Percentiles rank a stretch among this genome's conserved stretches.
These are phyloP conservation scores for Drosophila simulans DNA, from an alignment of 1,140 invertebrate species.

Conservation along the genomic window DNA sequence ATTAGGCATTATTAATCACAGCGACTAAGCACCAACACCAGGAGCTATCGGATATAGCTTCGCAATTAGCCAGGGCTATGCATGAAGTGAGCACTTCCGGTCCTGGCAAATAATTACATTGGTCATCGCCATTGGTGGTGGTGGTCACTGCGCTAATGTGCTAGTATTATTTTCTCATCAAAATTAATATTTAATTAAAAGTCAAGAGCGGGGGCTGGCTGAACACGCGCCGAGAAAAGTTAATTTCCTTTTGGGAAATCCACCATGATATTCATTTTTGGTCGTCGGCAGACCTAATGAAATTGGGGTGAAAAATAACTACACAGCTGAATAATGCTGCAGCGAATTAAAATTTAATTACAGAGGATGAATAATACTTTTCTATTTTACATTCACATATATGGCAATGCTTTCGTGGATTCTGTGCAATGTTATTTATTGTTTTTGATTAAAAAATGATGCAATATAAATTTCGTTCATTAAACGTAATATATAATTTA, in stretches of 20 bases:
- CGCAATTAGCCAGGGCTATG: conserved; percentile 15
- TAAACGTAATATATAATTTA: no score
- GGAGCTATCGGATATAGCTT: conserved; percentile 21
- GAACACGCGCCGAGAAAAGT: conserved; percentile 26
- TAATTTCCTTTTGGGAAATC: conserved; percentile 12
- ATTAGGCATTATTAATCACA: conserved; percentile 83
- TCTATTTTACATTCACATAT: background rate
- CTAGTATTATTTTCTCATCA: conserved; percentile 69
- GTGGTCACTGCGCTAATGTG: conserved; percentile 56
- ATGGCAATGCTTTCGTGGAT: background rate
- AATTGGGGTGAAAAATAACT: background rate
- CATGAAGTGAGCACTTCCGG: conserved; percentile 65
- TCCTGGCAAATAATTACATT: conserved; percentile 75
- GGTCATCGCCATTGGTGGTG: conserved; percentile 61
- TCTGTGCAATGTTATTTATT: background rate
- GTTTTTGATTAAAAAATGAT: background rate
- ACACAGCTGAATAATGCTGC: background rate
- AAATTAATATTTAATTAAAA: conserved; percentile 82
- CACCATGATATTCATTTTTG: conserved; percentile 20
- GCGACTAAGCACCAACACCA: conserved; percentile 61
- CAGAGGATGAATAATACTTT: background rate
- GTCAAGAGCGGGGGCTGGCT: conserved; percentile 35
- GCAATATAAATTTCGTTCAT: background rate
- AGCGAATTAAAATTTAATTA: background rate
- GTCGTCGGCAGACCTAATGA: background rate